Percentiles rank a stretch among this genome's conserved stretches.
phyloP scores from a whole-genome alignment of 2,113 vertebrate species.

The Steatornis caripensis region DNA sequence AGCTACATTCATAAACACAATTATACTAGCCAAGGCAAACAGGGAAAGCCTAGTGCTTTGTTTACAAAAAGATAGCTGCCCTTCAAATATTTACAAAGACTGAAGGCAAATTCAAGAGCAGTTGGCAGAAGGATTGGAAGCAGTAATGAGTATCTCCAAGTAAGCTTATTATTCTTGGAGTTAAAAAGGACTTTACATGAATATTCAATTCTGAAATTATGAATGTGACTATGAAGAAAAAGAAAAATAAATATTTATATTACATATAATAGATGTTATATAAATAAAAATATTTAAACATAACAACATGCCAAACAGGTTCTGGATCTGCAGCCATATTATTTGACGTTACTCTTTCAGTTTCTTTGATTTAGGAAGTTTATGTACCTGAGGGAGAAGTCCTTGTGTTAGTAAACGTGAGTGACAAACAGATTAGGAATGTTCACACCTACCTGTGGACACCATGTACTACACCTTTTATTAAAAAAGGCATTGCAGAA shows the following conservation, averaged over 20 bases:
- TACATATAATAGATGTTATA: too few species aligned
- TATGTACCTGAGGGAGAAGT: neutral
- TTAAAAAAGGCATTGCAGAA: neutral
- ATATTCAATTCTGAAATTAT: neutral
- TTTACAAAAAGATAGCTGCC: conserved; percentile 23
- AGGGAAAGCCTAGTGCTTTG: conserved; percentile 17
- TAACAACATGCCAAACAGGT: neutral
- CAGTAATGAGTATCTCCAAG: neutral
- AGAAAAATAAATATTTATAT: too few species aligned
- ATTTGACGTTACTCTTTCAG: neutral
- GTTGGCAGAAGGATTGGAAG: conserved; percentile 9
- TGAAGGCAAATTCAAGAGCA: conserved; percentile 15
- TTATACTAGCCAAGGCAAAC: conserved; percentile 3
- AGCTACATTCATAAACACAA: neutral
- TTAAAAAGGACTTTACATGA: neutral
- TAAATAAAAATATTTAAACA: neutral
- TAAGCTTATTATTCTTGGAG: neutral
- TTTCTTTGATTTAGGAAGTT: neutral
- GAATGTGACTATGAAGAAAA: neutral
- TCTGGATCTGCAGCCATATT: neutral
- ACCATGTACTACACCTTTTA: fast-evolving
- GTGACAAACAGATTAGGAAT: neutral
- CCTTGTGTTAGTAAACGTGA: neutral
- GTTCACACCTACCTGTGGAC: neutral
- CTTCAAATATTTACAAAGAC: conserved; percentile 44